Conservation (phyloP, 2,113 vertebrate genomes). For the Eurystomus gularis region DNA sequence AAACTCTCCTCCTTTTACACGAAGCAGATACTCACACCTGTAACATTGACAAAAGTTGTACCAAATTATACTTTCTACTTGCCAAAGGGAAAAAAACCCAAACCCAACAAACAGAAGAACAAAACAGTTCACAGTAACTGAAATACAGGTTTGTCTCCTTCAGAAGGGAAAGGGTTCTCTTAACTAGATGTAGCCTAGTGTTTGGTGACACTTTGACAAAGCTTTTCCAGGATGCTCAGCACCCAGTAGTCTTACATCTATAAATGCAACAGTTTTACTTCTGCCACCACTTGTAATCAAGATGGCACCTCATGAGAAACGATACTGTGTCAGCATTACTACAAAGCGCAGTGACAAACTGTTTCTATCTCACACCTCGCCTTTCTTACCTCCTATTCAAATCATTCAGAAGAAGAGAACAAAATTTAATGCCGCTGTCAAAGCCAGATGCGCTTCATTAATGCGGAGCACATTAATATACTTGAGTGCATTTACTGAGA, state of each 20-base stretch:
- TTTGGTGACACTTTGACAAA: not conserved
- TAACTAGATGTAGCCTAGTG: not conserved
- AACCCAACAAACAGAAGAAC: not conserved
- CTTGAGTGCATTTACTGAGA: not conserved
- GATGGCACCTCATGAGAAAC: not conserved
- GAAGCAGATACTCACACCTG: slow-evolving; percentile 94
- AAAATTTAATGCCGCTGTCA: not conserved
- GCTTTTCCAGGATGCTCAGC: not conserved
- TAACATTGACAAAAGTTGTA: not conserved
- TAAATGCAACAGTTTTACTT: not conserved
- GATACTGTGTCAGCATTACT: not conserved
- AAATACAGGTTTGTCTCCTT: not conserved
- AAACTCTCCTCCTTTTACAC: slow-evolving; percentile 91
- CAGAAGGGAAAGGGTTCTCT: not conserved
- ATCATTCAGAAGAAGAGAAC: not conserved
- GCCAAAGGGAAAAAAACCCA: not conserved
- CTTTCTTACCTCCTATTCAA: not conserved
- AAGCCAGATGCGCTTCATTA: not conserved
- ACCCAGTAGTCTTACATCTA: not conserved
- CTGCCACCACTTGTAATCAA: not conserved
- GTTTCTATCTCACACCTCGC: not conserved
- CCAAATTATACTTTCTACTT: not conserved
- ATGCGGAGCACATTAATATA: not conserved
- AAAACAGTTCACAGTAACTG: not conserved
- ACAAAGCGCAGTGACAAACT: not conserved